phyloP scores from a whole-genome alignment of 1,140 invertebrate species.

The Drosophila lowei region DNA sequence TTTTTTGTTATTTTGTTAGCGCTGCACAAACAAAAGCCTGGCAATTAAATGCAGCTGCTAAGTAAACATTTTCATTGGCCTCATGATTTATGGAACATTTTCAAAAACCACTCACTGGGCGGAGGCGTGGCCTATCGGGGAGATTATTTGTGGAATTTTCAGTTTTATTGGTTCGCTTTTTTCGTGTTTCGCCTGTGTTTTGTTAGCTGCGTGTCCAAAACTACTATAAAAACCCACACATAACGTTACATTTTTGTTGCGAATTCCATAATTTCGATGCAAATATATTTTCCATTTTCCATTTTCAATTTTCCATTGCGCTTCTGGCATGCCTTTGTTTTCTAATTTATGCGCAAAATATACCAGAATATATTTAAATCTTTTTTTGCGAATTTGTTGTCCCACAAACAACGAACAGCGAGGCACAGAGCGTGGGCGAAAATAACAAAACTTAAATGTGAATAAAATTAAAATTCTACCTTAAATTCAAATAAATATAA shows the following conservation, averaged over 20 bases:
- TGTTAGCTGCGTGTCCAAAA: conserved; percentile 57
- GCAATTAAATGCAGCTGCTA: conserved; percentile 64
- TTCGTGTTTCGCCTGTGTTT: conserved; percentile 23
- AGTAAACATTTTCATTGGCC: conserved; percentile 62
- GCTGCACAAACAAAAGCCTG: conserved; percentile 69
- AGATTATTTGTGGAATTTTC: conserved; percentile 31
- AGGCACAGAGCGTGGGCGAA: conserved; percentile 69
- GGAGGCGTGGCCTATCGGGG: conserved; percentile 2
- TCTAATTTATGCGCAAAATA: conserved; percentile 61
- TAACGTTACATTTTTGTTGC: conserved; percentile 64
- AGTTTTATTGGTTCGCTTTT: conserved; percentile 37
- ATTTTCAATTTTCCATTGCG: conserved; percentile 30
- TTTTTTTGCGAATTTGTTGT: conserved; percentile 49
- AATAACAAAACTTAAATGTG: conserved; percentile 32
- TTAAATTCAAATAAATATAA: conserved; percentile 39
- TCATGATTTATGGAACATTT: conserved; percentile 57
- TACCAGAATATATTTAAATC: conserved; percentile 39
- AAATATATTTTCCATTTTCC: conserved; percentile 60
- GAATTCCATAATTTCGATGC: conserved; percentile 63
- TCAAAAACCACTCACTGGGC: conserved; percentile 43
- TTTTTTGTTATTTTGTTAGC: conserved; percentile 36
- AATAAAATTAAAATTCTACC: conserved; percentile 8
- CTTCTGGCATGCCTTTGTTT: conserved; percentile 72
- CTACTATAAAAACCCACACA: conserved; percentile 46
- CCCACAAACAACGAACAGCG: conserved; percentile 56